A percentile compares a stretch with the other conserved stretches of the same genome.
Conservation (phyloP, 2,888 invertebrate genomes). For the Aromia moschata region DNA sequence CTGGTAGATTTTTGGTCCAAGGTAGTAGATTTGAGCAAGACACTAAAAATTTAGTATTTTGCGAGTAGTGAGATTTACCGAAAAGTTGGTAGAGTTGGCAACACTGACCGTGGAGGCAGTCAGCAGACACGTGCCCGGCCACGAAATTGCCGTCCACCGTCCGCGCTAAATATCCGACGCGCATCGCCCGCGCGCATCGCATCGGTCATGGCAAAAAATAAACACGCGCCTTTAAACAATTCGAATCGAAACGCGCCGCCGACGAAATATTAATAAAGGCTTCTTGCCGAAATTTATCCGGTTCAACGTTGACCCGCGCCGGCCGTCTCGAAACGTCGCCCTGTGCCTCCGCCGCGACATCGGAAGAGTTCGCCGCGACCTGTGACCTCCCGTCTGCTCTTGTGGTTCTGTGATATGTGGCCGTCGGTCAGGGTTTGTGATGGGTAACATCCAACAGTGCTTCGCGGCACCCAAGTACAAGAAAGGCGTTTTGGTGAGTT, state of each 20-base stretch:
- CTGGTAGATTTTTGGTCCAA: too few relatives aligned
- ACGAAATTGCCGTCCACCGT: constrained; percentile 6
- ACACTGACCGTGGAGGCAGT: too few relatives aligned
- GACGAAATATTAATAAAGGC: constrained; percentile 38
- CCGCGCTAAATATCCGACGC: constrained; percentile 27
- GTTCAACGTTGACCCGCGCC: too few relatives aligned
- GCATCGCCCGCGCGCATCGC: constrained; percentile 31
- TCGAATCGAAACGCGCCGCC: constrained; percentile 39
- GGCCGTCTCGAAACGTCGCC: too few relatives aligned
- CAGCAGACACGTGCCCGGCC: background rate
- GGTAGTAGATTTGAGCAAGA: too few relatives aligned
- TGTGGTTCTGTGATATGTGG: constrained; percentile 14
- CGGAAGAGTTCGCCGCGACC: too few relatives aligned
- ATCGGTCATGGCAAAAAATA: constrained; percentile 51
- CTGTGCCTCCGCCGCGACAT: too few relatives aligned
- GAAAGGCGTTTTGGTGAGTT: constrained; percentile 37
- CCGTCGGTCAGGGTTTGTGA: constrained; percentile 35
- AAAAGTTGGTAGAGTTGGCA: too few relatives aligned
- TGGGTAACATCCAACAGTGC: constrained; percentile 55
- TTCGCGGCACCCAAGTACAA: constrained; percentile 51
- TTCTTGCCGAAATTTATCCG: constrained; percentile 33
- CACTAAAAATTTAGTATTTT: too few relatives aligned
- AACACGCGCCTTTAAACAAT: constrained; percentile 48
- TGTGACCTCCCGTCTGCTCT: too few relatives aligned
- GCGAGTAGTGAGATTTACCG: too few relatives aligned